Evolutionary conservation across 1,140 invertebrate species (phyloP).

Genomic region (Plutomurus gul): DNA sequence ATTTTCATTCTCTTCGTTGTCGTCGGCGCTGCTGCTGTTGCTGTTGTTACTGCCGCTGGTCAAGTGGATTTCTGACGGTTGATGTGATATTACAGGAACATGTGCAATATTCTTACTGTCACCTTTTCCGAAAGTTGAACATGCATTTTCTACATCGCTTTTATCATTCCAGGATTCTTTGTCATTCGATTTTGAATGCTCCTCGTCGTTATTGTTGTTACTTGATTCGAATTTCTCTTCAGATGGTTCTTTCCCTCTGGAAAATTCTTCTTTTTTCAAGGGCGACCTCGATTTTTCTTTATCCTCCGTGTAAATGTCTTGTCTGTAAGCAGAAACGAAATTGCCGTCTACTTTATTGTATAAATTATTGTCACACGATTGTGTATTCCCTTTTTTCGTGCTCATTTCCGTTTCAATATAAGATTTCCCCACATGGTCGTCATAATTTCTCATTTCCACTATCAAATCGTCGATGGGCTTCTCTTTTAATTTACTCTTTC

Average conservation of each 20-base stretch:
- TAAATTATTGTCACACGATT: background rate
- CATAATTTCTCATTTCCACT: conserved; percentile 21
- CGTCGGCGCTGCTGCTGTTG: background rate
- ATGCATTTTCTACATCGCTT: background rate
- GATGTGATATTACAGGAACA: background rate
- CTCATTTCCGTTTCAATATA: conserved; percentile 18
- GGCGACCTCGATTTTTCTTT: background rate
- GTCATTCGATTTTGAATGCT: background rate
- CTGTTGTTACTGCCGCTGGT: background rate
- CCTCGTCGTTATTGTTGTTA: background rate
- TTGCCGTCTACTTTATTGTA: background rate
- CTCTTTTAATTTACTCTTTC: conserved; percentile 42
- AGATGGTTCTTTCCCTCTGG: background rate
- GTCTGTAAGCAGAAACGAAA: background rate
- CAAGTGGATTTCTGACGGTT: background rate
- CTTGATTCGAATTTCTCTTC: background rate
- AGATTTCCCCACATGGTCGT: background rate
- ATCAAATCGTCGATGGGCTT: conserved; percentile 31
- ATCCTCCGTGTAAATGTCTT: background rate
- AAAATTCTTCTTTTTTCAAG: background rate
- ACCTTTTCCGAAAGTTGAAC: background rate
- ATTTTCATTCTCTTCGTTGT: conserved; percentile 12
- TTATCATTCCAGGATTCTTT: background rate
- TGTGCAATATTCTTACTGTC: background rate
- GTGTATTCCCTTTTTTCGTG: background rate